phyloP scores from a whole-genome alignment of 2,888 invertebrate genomes.

The Globia sparganii region DNA sequence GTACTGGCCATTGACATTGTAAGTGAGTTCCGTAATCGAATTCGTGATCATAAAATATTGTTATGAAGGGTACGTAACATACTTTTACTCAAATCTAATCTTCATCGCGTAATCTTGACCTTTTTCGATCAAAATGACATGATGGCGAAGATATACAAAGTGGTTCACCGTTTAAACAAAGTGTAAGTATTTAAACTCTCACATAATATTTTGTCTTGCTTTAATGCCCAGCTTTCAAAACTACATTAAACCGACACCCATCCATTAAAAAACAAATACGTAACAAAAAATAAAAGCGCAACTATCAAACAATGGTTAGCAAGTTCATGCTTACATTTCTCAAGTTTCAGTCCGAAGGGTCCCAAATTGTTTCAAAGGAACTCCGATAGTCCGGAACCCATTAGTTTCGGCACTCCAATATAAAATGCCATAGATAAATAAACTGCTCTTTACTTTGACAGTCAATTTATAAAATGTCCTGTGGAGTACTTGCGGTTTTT shows the following conservation, averaged over 20 bases:
- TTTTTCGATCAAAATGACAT: background rate
- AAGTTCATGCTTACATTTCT: slow-evolving; percentile 60
- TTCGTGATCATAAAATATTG: slow-evolving; percentile 36
- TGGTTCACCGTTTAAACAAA: background rate
- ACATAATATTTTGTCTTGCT: background rate
- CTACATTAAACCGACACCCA: background rate
- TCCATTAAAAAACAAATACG: slow-evolving; percentile 17
- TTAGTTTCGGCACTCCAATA: slow-evolving; percentile 68
- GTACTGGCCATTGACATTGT: slow-evolving; percentile 11
- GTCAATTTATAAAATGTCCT: slow-evolving; percentile 69
- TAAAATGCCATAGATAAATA: slow-evolving; percentile 69
- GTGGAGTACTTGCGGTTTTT: slow-evolving; percentile 55
- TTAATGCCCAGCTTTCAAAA: background rate
- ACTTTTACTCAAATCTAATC: slow-evolving; percentile 1
- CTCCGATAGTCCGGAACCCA: slow-evolving; percentile 70
- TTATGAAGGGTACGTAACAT: slow-evolving; percentile 14
- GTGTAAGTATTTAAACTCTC: background rate
- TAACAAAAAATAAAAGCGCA: slow-evolving; percentile 38
- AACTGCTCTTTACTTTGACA: slow-evolving; percentile 68
- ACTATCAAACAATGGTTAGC: slow-evolving; percentile 53
- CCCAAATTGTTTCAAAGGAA: slow-evolving; percentile 73
- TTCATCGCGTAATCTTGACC: background rate
- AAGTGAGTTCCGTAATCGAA: slow-evolving; percentile 36
- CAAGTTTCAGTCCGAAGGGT: slow-evolving; percentile 59
- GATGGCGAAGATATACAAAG: too few species aligned